These are phyloP conservation scores for Brachionus rotundiformis DNA, from an alignment of 1,140 invertebrate species.

Conservation along the genomic window DNA sequence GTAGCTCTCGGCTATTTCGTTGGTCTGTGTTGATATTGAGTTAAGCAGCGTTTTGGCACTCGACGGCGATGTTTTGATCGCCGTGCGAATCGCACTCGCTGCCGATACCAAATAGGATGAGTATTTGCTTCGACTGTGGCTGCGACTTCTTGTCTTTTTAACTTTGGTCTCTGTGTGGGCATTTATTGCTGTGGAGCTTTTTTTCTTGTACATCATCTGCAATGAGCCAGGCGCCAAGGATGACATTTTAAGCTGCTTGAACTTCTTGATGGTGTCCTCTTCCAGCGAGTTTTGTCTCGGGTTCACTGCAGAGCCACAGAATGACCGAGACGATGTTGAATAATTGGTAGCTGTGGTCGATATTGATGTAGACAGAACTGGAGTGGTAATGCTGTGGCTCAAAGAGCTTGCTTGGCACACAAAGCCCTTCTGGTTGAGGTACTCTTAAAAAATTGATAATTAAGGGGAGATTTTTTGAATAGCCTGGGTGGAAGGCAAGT, in stretches of 20 bases:
- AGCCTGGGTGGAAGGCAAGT: no score
- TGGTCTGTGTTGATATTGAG: conserved; percentile 35
- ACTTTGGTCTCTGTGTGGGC: not conserved
- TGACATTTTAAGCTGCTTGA: conserved; percentile 21
- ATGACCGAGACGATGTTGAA: not conserved
- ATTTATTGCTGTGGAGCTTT: not conserved
- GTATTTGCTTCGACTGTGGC: conserved; percentile 49
- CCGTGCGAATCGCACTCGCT: conserved; percentile 16
- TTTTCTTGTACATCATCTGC: conserved; percentile 50
- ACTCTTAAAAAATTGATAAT: not conserved
- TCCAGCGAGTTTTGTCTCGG: not conserved
- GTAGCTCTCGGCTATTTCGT: not conserved
- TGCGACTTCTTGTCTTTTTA: conserved; percentile 27
- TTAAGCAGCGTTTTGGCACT: not conserved
- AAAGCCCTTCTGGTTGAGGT: conserved; percentile 30
- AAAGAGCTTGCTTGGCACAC: not conserved
- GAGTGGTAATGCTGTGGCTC: conserved; percentile 28
- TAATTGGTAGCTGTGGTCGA: not conserved
- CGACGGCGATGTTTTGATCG: not conserved
- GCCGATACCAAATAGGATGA: conserved; percentile 16
- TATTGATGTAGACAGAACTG: not conserved
- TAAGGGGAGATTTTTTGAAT: no score
- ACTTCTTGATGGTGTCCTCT: conserved; percentile 37
- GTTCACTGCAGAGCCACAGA: conserved; percentile 14
- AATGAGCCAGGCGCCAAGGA: conserved; percentile 1